Evolutionary conservation across 2,888 invertebrate genomes (phyloP), one percentile per base, ranked within the genome.

Genomic region (Chaetoderma sp.): DNA sequence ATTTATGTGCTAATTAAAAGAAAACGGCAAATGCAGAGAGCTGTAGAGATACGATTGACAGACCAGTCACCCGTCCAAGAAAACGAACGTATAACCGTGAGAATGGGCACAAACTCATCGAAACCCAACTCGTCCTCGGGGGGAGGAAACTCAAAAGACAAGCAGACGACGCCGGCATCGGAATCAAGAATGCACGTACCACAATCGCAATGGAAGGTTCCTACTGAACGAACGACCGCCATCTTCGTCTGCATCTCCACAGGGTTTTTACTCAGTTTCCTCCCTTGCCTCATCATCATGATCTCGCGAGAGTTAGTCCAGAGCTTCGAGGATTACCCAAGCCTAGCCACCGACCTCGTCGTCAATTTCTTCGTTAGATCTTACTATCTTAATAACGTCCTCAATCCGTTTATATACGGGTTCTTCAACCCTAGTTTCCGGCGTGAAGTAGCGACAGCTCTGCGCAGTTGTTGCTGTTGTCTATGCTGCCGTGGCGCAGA

Each of bases 1-100:
- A 78, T 78, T 0, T 58, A 75, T 25, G 77, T 75, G 50, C 78
- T 82, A 39, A 74, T 78, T 73, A 64, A 68, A 47, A 76, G 79
- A 39, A 80, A 80, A 67, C 71, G 69, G 56, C n/a, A n/a, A n/a
- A n/a, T n/a, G n/a, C n/a, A n/a, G n/a, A n/a, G n/a, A n/a, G n/a
- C n/a, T n/a, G n/a, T n/a, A n/a, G n/a, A n/a, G n/a, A n/a, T n/a
- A n/a, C n/a, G n/a, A n/a, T 65, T 72, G 10, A 76, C 72, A 27
- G 77, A 75, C 2, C 78, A 77, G 0, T 70, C 77, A 36, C 65
- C 72, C 21, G 42, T 70, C 18, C 27, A 13, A 10, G 52, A 52
- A 13, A 21, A 16, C 21, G n/a, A 30, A 28, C 16, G 52, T 5
- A 52, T 32, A 21, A 27, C 8, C 2, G 10, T 30, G 30, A 28